Conservation (phyloP, 2,888 invertebrate genomes). For the Melieria omissa region DNA sequence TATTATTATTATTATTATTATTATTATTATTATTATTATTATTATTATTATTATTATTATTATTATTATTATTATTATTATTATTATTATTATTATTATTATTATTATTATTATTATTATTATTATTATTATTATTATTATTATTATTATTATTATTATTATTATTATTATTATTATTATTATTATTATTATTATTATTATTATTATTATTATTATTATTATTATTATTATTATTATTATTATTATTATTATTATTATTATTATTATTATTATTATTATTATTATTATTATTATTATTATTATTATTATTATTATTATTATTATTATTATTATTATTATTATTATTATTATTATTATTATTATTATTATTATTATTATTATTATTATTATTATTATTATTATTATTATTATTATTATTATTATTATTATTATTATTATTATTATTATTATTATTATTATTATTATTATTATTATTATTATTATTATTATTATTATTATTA, state of each 20-base stretch:
- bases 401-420: conserved; percentile 9
- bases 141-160: too few species aligned
- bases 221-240: background rate
- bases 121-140: conserved; percentile 8
- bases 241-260: background rate
- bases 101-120: conserved; percentile 9
- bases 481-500: conserved; percentile 7
- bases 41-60: conserved; percentile 9
- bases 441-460: conserved; percentile 9
- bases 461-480: conserved; percentile 9
- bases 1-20: conserved; percentile 9
- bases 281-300: conserved; percentile 4
- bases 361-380: conserved; percentile 7
- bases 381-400: conserved; percentile 9
- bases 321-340: conserved; percentile 9
- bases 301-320: conserved; percentile 4
- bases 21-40: conserved; percentile 5
- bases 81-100: conserved; percentile 7
- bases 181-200: too few species aligned
- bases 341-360: conserved; percentile 6
- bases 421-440: conserved; percentile 7
- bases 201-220: too few species aligned
- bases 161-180: background rate
- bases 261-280: conserved; percentile 6
- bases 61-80: conserved; percentile 9